phyloP scores from a whole-genome alignment of 1,140 invertebrate species.

The Ditylenchus dipsaci region DNA sequence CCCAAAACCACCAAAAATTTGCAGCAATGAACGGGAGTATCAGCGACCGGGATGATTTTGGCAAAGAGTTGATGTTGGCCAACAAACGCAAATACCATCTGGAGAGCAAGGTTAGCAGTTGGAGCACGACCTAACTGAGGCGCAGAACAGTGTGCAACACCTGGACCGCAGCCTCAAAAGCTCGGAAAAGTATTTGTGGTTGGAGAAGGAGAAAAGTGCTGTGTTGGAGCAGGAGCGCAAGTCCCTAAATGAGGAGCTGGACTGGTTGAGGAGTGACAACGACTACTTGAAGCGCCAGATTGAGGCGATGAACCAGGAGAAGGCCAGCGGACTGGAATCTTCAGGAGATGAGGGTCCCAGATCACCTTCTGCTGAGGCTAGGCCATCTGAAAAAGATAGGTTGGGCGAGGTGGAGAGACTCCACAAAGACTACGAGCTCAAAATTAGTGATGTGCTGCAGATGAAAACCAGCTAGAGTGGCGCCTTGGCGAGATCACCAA shows the following conservation, averaged over 20 bases:
- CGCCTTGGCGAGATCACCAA: slow-evolving; percentile 30
- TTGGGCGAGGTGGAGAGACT: neutral
- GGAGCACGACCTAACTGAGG: slow-evolving; percentile 19
- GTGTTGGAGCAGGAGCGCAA: slow-evolving; percentile 15
- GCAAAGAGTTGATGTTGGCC: slow-evolving; percentile 31
- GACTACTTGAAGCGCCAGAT: slow-evolving; percentile 24
- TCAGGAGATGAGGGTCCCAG: neutral
- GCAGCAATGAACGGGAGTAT: slow-evolving; percentile 12
- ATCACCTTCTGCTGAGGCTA: no score
- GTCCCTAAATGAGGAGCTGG: neutral
- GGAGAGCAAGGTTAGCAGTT: slow-evolving; percentile 21
- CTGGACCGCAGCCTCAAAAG: slow-evolving; percentile 23
- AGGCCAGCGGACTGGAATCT: neutral
- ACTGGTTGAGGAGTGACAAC: slow-evolving; percentile 4
- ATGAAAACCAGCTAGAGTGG: slow-evolving; percentile 31
- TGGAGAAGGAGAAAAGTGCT: slow-evolving; percentile 37
- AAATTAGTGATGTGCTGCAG: slow-evolving; percentile 13
- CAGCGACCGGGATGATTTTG: slow-evolving; percentile 23
- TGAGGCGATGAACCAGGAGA: neutral
- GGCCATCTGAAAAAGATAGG: no score
- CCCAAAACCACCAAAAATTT: neutral
- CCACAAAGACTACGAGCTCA: slow-evolving; percentile 17
- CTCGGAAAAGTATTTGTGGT: slow-evolving; percentile 20
- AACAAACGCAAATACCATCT: slow-evolving; percentile 34
- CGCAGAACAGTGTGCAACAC: slow-evolving; percentile 2